Evolutionary conservation across 2,797 vertebrate species (phyloP).

Genomic region (Telmatherina bonti): DNA sequence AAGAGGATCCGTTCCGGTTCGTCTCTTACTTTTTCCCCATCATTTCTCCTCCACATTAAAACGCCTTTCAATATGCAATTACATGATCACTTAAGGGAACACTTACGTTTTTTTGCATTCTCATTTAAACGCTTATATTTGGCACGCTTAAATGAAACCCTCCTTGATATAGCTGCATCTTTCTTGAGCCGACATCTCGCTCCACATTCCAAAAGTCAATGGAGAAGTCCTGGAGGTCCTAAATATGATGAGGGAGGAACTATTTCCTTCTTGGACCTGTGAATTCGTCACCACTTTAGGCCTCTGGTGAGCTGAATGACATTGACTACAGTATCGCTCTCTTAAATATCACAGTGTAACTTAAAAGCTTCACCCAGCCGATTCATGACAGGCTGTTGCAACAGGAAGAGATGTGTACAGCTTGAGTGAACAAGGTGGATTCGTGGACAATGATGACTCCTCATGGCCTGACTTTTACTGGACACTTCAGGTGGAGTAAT

Average conservation of each 20-base stretch:
- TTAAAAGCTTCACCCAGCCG: conserved; percentile 11
- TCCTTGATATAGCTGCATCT: conserved; percentile 16
- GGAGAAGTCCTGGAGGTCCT: conserved; percentile 46
- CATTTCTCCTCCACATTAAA: conserved; percentile 18
- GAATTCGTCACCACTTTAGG: conserved; percentile 24
- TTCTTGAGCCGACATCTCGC: conserved; percentile 23
- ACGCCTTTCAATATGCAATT: conserved; percentile 72
- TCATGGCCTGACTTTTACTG: conserved; percentile 26
- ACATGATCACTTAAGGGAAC: conserved; percentile 46
- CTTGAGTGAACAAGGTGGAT: conserved; percentile 35
- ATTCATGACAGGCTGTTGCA: conserved; percentile 27
- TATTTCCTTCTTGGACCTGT: background rate
- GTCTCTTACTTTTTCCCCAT: conserved; percentile 27
- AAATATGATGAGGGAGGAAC: background rate
- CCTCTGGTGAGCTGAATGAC: conserved; percentile 51
- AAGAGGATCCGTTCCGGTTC: conserved; percentile 34
- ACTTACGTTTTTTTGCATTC: conserved; percentile 21
- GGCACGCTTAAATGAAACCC: conserved; percentile 11
- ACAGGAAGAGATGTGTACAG: conserved; percentile 60
- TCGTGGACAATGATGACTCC: background rate
- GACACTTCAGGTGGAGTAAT: conserved; percentile 26
- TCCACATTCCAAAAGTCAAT: conserved; percentile 46
- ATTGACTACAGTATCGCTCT: conserved; percentile 37
- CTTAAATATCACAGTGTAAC: conserved; percentile 32
- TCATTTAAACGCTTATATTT: conserved; percentile 5